A percentile compares a stretch with the other conserved stretches of the same genome.
phyloP scores from a whole-genome alignment of 92 coral and sea anemone genomes.

The Porites lobata region DNA sequence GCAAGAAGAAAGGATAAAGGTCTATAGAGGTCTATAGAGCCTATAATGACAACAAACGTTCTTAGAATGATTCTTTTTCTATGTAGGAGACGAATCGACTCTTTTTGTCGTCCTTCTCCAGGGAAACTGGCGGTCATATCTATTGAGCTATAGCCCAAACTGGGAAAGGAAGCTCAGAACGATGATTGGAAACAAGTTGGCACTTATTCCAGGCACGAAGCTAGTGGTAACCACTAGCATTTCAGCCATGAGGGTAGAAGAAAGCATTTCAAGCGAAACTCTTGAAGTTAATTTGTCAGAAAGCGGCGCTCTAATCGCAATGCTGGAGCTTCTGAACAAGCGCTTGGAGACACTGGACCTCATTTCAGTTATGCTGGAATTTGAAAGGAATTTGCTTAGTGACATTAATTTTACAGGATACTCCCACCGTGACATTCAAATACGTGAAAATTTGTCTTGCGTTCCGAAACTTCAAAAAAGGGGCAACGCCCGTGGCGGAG shows the following conservation, averaged over 20 bases:
- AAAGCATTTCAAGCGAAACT: not conserved
- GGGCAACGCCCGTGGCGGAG: not conserved
- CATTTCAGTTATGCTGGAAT: not conserved
- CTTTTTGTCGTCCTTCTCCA: not conserved
- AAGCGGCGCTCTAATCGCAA: not conserved
- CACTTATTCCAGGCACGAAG: not conserved
- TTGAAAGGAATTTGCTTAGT: not conserved
- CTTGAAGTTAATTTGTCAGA: not conserved
- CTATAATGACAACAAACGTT: no score
- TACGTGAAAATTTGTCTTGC: not conserved
- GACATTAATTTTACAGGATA: no score
- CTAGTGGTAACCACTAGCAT: not conserved
- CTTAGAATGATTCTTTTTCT: not conserved
- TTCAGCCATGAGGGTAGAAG: not conserved
- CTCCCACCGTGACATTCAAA: not conserved
- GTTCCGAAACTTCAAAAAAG: not conserved
- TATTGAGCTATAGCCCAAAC: no score
- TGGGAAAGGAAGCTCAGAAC: not conserved
- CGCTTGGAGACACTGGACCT: constrained; percentile 12
- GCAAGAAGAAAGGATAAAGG: no score
- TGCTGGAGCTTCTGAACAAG: constrained; percentile 5
- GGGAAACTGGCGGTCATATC: no score
- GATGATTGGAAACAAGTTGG: not conserved
- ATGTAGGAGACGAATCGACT: not conserved
- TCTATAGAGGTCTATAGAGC: no score